Evolutionary conservation across 2,888 invertebrate genomes (phyloP).

Genomic region (Acanthococcus lagerstroemiae): DNA sequence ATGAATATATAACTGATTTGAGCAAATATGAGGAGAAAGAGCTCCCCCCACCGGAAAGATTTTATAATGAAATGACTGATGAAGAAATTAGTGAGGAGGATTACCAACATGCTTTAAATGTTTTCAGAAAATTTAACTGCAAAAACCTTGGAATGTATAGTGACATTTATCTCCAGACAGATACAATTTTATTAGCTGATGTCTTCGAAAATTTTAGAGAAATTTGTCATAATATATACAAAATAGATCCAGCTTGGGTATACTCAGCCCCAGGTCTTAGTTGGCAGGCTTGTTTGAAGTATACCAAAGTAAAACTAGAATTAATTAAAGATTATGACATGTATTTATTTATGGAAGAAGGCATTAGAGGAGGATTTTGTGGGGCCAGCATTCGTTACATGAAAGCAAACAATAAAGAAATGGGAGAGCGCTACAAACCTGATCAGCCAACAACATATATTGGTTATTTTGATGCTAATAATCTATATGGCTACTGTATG

Average conservation of each 20-base stretch:
- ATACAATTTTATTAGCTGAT: background rate
- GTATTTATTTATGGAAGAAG: slow-evolving; percentile 8
- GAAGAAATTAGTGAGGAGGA: slow-evolving; percentile 3
- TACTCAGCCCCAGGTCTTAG: slow-evolving; percentile 14
- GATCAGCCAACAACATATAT: slow-evolving; percentile 6
- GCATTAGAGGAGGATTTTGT: slow-evolving; percentile 7
- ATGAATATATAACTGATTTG: background rate
- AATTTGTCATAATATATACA: slow-evolving; percentile 7
- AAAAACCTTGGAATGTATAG: too few species aligned
- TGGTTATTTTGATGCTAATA: slow-evolving; percentile 22
- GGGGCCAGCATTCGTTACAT: background rate
- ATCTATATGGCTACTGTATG: slow-evolving; percentile 19
- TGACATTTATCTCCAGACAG: too few species aligned
- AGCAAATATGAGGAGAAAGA: background rate
- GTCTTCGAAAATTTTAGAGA: slow-evolving; percentile 39
- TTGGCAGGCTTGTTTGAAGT: slow-evolving; percentile 5
- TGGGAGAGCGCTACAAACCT: background rate
- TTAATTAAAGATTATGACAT: slow-evolving; percentile 11
- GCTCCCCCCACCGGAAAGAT: background rate
- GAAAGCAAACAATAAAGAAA: slow-evolving; percentile 1
- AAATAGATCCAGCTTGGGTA: slow-evolving; percentile 18
- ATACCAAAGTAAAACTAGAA: slow-evolving; percentile 6
- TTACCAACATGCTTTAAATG: slow-evolving; percentile 8
- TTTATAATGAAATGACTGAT: slow-evolving; percentile 14
- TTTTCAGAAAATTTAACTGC: slow-evolving; percentile 2